Evolutionary conservation across 2,888 invertebrate genomes (phyloP), one percentile per base, ranked within the genome.

Genomic region (Lasioglossum vierecki): DNA sequence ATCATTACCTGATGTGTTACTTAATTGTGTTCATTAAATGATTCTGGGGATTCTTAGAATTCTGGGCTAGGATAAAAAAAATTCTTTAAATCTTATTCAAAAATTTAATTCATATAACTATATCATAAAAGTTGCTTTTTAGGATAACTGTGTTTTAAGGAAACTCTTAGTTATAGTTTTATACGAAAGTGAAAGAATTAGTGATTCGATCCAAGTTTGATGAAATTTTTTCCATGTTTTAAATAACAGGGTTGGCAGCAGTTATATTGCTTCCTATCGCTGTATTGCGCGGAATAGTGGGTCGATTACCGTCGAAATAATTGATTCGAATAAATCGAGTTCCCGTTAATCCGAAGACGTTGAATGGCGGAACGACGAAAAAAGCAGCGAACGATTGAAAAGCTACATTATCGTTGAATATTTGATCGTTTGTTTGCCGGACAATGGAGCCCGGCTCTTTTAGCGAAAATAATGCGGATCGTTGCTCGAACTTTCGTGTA

Each of bases 401-500:
- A 9, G 66, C 22, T 22, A 22, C 66, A 35, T 66, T 66, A 66
- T 66, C 66, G 35, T 3, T 39, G 22, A 35, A 66, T 22, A 66
- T 66, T 66, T 66, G 35, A 66, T 66, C 66, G 66, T 35, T 66
- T 66, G 66, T 66, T 35, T 35, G 35, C 60, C 60, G 66, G 8
- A 66, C 66, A 66, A 66, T 66, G 66, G 60, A 66, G 35, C 35
- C 15, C 18, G 30, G 35, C 22, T 66, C 66, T 22, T 66, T 66
- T 35, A 35, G 22, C 8, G 66, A 35, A 66, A 66, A 66, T 66
- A 66, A 66, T 66, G 66, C 35, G 18, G 35, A 35, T 35, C 22
- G 66, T 22, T 66, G 35, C 35, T 39, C 66, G 35, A 66, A 9
- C 35, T 66, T 66, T 22, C 22, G 22, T 39, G 35, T 66, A 39